These are phyloP conservation scores for Ophraella communa DNA, from an alignment of 2,888 invertebrate species.

Conservation along the genomic window DNA sequence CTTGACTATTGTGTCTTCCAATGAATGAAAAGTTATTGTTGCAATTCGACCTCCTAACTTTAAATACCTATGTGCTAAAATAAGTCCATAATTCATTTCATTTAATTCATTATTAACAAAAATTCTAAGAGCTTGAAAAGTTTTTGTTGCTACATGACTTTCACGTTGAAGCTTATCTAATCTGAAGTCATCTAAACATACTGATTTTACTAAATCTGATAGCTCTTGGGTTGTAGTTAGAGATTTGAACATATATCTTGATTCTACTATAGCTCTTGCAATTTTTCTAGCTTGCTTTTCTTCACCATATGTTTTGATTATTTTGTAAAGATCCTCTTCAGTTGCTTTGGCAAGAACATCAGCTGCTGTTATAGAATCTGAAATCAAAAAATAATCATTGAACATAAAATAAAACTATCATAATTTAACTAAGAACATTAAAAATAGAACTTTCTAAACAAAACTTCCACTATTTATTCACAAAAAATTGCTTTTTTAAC, in stretches of 20 bases:
- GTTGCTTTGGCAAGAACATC: slow-evolving; percentile 83
- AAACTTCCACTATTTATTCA: too few species aligned
- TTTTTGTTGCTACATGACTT: slow-evolving; percentile 86
- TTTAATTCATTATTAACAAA: slow-evolving; percentile 97
- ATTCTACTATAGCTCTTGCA: slow-evolving; percentile 85
- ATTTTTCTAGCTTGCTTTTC: slow-evolving; percentile 87
- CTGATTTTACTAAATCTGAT: slow-evolving; percentile 64
- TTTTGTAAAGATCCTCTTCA: slow-evolving; percentile 79
- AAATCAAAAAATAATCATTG: background rate
- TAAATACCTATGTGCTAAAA: slow-evolving; percentile 77
- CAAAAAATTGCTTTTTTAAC: too few species aligned
- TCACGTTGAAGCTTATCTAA: slow-evolving; percentile 77
- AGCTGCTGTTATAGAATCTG: slow-evolving; percentile 74
- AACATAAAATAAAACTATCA: background rate
- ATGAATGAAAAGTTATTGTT: slow-evolving; percentile 88
- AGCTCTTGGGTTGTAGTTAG: slow-evolving; percentile 85
- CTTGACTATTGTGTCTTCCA: slow-evolving; percentile 94
- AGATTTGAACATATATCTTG: slow-evolving; percentile 67
- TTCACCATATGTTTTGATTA: slow-evolving; percentile 91
- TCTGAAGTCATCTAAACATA: slow-evolving; percentile 58
- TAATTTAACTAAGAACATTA: too few species aligned
- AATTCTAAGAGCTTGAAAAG: slow-evolving; percentile 91
- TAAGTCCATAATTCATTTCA: slow-evolving; percentile 88
- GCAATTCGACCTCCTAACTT: slow-evolving; percentile 81
- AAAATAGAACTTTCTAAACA: too few species aligned